phyloP scores from a whole-genome alignment of 2,113 vertebrate species.

The Candoia aspera region DNA sequence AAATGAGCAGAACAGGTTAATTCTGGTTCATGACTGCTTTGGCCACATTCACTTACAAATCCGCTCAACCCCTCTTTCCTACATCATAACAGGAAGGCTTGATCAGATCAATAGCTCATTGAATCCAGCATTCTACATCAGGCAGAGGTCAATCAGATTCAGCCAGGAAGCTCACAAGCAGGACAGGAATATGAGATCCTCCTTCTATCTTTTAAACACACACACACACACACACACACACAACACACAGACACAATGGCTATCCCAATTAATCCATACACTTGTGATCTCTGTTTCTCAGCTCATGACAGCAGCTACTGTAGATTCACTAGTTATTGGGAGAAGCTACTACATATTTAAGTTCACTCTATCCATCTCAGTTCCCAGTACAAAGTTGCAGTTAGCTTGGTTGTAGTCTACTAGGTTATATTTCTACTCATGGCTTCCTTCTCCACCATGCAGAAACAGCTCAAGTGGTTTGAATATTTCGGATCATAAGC shows the following conservation, averaged over 20 bases:
- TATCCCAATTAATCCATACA: background rate
- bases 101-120: background rate
- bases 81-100: too few relatives aligned
- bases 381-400: background rate
- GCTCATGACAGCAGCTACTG: background rate
- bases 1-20: too few relatives aligned
- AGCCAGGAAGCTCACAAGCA: background rate
- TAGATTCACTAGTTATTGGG: background rate
- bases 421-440: background rate
- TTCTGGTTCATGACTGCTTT: background rate
- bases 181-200: background rate
- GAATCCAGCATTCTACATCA: background rate
- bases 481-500: rapidly evolving
- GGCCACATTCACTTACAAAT: background rate
- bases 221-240: background rate
- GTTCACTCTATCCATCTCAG: background rate
- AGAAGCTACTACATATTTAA: background rate
- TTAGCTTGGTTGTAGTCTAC: background rate
- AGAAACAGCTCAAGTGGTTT: background rate
- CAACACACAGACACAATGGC: too few relatives aligned
- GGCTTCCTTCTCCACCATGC: background rate
- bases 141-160: background rate
- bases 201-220: background rate
- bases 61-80: background rate
- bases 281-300: background rate